Evolutionary conservation across 2,888 invertebrate species (phyloP), one percentile per base, ranked within the genome.

Genomic region (Caenorhabditis angaria): DNA sequence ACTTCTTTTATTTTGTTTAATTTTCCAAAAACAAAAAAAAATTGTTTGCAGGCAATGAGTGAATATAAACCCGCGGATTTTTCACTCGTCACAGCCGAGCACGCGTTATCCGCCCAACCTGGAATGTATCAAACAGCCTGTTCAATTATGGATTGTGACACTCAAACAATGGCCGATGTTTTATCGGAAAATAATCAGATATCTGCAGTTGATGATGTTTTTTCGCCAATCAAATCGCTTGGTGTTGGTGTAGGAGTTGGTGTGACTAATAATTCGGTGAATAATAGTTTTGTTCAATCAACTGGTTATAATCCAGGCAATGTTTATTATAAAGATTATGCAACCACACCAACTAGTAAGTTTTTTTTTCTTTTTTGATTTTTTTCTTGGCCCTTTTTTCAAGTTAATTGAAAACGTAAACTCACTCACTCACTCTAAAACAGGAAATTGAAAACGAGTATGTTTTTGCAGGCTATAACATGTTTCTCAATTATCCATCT

Each of bases 401-500:
- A 18, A 3, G 41, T 41, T 41, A 41, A 41, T 41, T 41, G 41
- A 41, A 41, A 41, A 41, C n/a, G n/a, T n/a, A n/a, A n/a, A n/a
- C n/a, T 12, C 18, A 18, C 41, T 12, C 18, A 41, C 41, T 41
- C 41, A 3, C 41, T 18, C 18, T 41, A 3, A 6, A 18, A 41
- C 41, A 41, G 50, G 50, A 24, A 24, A 50, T 24, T 20, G 50
- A 50, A 50, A 20, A 22, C 56, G 3, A n/a, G 2, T 20, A 25
- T 32, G 12, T 3, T 59, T 24, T 60, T 72, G 18, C 70, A 75
- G 77, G 68, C 60, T 78, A 78, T 60, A 65, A 64, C n/a, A 63
- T 77, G 72, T 69, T 71, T 54, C 51, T 69, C 63, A 65, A 73
- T 58, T 77, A 74, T 29, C 69, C 56, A n/a, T 50, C 67, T 6